phyloP scores from a whole-genome alignment of 2,888 invertebrate genomes.

The Nymphalis urticae region DNA sequence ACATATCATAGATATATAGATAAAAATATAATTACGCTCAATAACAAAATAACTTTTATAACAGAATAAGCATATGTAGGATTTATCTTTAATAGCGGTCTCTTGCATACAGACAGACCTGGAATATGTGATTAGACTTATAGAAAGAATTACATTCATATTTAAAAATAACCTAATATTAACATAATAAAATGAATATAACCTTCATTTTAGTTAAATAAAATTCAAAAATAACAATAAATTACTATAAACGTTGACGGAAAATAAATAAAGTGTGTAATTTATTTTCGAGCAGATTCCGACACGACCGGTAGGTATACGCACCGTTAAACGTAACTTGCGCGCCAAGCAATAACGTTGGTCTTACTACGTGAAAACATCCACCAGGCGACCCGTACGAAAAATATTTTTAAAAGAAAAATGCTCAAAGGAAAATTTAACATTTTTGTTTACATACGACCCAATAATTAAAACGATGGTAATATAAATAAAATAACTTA shows the following conservation, averaged over 20 bases:
- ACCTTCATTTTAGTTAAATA: slow-evolving; percentile 6
- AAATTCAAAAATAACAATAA: slow-evolving; percentile 8
- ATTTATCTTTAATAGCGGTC: too few relatives aligned
- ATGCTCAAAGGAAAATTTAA: slow-evolving; percentile 10
- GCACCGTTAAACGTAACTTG: slow-evolving; percentile 22
- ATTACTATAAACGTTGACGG: slow-evolving; percentile 5
- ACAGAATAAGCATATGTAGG: too few relatives aligned
- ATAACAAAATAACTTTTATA: too few relatives aligned
- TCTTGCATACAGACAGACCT: too few relatives aligned
- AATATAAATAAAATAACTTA: slow-evolving; percentile 33
- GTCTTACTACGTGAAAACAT: slow-evolving; percentile 30
- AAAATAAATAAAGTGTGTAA: slow-evolving; percentile 16
- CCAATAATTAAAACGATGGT: slow-evolving; percentile 18
- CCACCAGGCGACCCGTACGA: slow-evolving; percentile 2
- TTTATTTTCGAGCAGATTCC: slow-evolving; percentile 26
- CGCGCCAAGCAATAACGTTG: slow-evolving; percentile 20
- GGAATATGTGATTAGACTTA: too few relatives aligned
- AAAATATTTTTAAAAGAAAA: slow-evolving; percentile 29
- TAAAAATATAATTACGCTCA: too few relatives aligned
- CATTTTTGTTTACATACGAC: slow-evolving; percentile 18
- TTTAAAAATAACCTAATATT: neutral
- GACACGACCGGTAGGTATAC: slow-evolving; percentile 23
- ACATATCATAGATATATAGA: too few relatives aligned
- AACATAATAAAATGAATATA: neutral
- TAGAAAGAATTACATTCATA: too few relatives aligned